Base-by-base conservation (phyloP, 2,113 vertebrate species). In the Passer montanus region DNA sequence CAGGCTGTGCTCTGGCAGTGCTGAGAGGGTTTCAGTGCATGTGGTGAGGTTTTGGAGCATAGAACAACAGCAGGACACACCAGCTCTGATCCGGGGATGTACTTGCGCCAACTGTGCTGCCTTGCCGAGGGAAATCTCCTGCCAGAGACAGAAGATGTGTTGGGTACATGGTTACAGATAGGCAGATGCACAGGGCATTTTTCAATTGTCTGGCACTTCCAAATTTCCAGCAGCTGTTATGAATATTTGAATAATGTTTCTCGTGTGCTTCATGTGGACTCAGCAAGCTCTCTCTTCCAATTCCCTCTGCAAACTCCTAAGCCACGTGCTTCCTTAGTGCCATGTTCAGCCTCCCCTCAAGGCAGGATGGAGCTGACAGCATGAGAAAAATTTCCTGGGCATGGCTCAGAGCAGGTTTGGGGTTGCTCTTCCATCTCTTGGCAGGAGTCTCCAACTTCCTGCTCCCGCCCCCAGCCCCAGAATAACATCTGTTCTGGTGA, bases 111-210 rank as follows among this genome's bases (percentile, higher is more conserved):
- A 27, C 23, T 72, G 35, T 39, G 79, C 73, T 82, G 86, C 87
- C 80, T 82, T 37, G 62, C 59, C 81, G 77, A 79, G 80, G 84
- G 76, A 89, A 70, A 84, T 58, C n/a, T 87, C 56, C 84, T 94
- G 91, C 84, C 64, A n/a, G 24, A 58, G 86, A 24, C 52, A 37
- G 33, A 64, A 2, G 14, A 24, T 47, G 64, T 64, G 68, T 30
- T 87, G 69, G 69, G 55, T 80, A 56, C 56, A 11, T 55, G 79
- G 47, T 46, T 92, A 31, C 64, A 62, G 41, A 78, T 72, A 73
- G 89, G 80, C 83, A 96, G 83, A 89, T 68, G 83, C 64, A 77
- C 47, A 44, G 94, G 89, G 60, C 41, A n/a, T 50, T 89, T 92
- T 73, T 68, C 80, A 75, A 11, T 70, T 78, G 58, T 27, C 77